Conservation (phyloP, 2,797 vertebrate genomes). For the Vireo griseus region DNA sequence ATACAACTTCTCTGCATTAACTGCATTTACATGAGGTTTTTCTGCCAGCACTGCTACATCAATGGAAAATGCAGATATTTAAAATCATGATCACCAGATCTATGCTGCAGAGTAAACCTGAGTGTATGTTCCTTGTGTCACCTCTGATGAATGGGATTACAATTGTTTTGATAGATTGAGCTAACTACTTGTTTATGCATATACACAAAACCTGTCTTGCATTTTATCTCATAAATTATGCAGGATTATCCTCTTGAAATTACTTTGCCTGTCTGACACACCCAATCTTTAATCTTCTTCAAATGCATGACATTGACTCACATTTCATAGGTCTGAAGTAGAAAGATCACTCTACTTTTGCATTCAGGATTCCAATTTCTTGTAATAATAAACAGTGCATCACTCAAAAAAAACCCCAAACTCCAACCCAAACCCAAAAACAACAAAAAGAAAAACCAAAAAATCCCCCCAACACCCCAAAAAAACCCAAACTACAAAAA, state of each 20-base stretch:
- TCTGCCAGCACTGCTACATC: neutral
- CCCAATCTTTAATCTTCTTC: neutral
- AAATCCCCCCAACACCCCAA: fast-evolving
- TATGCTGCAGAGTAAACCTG: neutral
- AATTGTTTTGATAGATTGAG: slow-evolving; percentile 12
- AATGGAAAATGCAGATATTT: neutral
- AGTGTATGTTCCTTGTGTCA: neutral
- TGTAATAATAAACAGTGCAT: neutral
- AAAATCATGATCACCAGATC: neutral
- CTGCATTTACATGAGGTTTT: neutral
- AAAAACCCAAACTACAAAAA: neutral
- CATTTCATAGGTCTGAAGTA: neutral
- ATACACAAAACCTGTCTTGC: neutral
- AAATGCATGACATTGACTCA: neutral
- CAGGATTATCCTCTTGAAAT: neutral
- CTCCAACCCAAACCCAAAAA: fast-evolving
- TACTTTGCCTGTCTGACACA: neutral
- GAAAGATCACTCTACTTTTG: neutral
- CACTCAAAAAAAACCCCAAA: neutral
- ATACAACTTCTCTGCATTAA: neutral
- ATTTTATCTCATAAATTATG: slow-evolving; percentile 19
- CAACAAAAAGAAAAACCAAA: neutral
- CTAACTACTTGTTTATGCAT: neutral
- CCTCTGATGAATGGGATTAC: slow-evolving; percentile 1
- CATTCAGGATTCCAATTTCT: neutral